phyloP scores from a whole-genome alignment of 2,113 vertebrate species.

The Laticauda colubrina region DNA sequence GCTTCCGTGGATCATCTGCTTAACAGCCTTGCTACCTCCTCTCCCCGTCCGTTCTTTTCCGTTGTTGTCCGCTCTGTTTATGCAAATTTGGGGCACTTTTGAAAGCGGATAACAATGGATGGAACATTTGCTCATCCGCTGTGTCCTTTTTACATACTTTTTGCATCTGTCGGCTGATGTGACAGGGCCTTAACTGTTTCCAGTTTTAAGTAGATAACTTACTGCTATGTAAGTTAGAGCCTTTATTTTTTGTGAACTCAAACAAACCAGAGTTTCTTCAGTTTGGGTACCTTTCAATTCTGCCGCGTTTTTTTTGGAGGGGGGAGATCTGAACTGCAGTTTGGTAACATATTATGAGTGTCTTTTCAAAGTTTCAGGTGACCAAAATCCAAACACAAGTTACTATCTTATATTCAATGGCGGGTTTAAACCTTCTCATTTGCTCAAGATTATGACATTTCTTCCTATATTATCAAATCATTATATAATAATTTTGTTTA shows the following conservation, averaged over 20 bases:
- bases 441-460: not conserved
- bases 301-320: too few species aligned
- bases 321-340: not conserved
- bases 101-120: too few species aligned
- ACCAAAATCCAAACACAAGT: not conserved
- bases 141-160: too few species aligned
- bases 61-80: too few species aligned
- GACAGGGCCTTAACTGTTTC: not conserved
- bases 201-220: not conserved
- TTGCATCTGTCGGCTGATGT: too few species aligned
- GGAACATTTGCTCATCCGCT: too few species aligned
- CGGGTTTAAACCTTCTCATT: not conserved
- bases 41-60: too few species aligned
- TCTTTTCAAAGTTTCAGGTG: not conserved
- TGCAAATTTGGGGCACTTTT: too few species aligned
- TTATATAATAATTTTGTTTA: not conserved
- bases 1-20: too few species aligned
- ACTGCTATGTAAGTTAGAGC: not conserved
- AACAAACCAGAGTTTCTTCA: not conserved
- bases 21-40: too few species aligned
- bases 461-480: not conserved
- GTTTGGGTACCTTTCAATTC: not conserved
- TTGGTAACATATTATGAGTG: not conserved
- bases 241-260: constrained; percentile 19
- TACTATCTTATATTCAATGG: not conserved